Conservation (phyloP, 2,888 invertebrate species). For the Allophyes oxyacanthae region DNA sequence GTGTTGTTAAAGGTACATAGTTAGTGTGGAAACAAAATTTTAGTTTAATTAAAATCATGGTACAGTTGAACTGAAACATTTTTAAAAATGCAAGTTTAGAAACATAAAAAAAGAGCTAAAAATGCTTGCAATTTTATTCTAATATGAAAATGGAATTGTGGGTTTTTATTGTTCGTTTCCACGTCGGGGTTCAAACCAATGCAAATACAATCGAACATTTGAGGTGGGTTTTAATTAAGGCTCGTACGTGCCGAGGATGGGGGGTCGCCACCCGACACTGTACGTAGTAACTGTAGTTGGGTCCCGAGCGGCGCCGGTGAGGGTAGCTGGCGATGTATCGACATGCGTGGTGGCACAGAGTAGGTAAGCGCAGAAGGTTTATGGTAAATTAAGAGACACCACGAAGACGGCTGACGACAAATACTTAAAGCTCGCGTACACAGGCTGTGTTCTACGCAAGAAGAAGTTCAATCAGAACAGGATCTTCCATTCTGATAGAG, state of each 20-base stretch:
- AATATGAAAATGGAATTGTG: background rate
- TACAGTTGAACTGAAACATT: background rate
- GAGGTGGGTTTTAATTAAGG: slow-evolving; percentile 31
- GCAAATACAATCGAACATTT: slow-evolving; percentile 30
- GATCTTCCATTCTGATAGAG: too few relatives aligned
- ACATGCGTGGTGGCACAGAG: background rate
- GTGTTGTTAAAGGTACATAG: too few relatives aligned
- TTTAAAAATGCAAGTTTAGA: background rate
- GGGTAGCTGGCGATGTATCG: background rate
- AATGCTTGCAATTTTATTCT: too few relatives aligned
- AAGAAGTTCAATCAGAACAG: too few relatives aligned
- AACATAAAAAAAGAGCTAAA: background rate
- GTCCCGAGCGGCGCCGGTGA: background rate
- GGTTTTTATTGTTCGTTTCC: slow-evolving; percentile 1
- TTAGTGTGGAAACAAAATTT: background rate
- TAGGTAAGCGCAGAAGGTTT: background rate
- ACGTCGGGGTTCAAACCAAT: slow-evolving; percentile 3
- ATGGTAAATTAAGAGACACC: background rate
- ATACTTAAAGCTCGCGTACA: too few relatives aligned
- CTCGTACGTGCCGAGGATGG: slow-evolving; percentile 22
- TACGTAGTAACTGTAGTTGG: slow-evolving; percentile 2
- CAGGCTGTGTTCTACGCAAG: too few relatives aligned
- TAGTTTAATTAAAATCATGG: slow-evolving; percentile 1
- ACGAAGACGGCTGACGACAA: too few relatives aligned
- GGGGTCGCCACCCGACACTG: background rate